Percentiles rank a stretch among this genome's conserved stretches.
Conservation (phyloP, 2,797 vertebrate species). For the Dallia pectoralis region DNA sequence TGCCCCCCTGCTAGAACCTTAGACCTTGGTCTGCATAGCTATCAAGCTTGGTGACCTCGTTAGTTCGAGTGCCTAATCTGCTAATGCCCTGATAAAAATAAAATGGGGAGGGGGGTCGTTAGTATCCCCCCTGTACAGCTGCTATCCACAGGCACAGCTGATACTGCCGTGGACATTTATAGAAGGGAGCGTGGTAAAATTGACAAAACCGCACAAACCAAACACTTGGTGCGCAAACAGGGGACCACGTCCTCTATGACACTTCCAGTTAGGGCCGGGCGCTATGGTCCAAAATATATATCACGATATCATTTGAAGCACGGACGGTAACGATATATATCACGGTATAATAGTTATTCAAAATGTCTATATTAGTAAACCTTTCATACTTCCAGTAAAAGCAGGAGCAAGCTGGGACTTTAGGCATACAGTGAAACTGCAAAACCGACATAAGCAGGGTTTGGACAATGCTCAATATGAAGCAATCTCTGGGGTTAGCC, state of each 20-base stretch:
- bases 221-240: background rate
- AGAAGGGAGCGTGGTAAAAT: conserved; percentile 43
- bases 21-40: conserved; percentile 61
- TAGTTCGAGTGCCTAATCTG: conserved; percentile 80
- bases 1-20: conserved; percentile 48
- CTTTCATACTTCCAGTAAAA: too few species aligned
- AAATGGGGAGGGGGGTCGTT: conserved; percentile 61
- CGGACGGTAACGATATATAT: too few species aligned
- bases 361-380: too few species aligned
- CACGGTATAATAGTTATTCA: too few species aligned
- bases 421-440: background rate
- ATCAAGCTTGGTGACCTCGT: conserved; percentile 76
- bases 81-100: conserved; percentile 80
- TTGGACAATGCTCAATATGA: background rate
- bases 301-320: too few species aligned
- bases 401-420: background rate
- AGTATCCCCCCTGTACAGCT: conserved; percentile 57
- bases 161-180: conserved; percentile 62
- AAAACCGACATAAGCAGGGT: background rate
- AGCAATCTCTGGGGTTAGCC: background rate
- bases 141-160: conserved; percentile 64
- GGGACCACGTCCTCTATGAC: conserved; percentile 10
- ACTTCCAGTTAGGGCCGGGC: background rate
- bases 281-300: too few species aligned
- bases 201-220: conserved; percentile 27